These are phyloP conservation scores for Harpalus rubripes DNA, from an alignment of 2,888 invertebrate species.

Conservation along the genomic window DNA sequence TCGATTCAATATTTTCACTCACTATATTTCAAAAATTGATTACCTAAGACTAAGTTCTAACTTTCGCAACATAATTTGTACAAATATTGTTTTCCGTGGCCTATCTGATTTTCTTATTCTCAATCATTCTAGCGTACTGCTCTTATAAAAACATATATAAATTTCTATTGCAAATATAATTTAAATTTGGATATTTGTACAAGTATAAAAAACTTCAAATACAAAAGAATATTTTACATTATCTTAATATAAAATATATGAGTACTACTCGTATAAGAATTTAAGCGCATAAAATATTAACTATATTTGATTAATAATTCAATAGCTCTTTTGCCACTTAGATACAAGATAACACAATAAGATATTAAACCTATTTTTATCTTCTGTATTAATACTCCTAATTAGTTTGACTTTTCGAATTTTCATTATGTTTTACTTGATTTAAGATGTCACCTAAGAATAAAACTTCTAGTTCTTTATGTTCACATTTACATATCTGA, in stretches of 20 bases:
- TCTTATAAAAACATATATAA: too few relatives aligned
- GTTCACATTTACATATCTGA: not conserved
- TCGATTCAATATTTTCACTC: too few relatives aligned
- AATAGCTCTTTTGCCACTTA: not conserved
- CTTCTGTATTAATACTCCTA: not conserved
- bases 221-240: too few relatives aligned
- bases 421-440: not conserved
- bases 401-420: constrained; percentile 28
- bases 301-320: not conserved
- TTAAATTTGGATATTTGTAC: too few relatives aligned
- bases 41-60: too few relatives aligned
- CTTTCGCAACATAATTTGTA: too few relatives aligned
- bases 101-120: too few relatives aligned
- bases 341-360: not conserved
- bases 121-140: too few relatives aligned
- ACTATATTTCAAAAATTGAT: too few relatives aligned
- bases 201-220: too few relatives aligned
- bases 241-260: not conserved
- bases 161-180: too few relatives aligned
- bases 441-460: constrained; percentile 15
- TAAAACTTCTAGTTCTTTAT: constrained; percentile 8
- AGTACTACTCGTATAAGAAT: not conserved
- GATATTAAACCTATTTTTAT: not conserved
- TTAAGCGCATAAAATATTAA: not conserved
- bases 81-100: too few relatives aligned